Evolutionary conservation across 2,888 invertebrate species (phyloP), one percentile per base, ranked within the genome.

Genomic region (Coecobrya sp.): DNA sequence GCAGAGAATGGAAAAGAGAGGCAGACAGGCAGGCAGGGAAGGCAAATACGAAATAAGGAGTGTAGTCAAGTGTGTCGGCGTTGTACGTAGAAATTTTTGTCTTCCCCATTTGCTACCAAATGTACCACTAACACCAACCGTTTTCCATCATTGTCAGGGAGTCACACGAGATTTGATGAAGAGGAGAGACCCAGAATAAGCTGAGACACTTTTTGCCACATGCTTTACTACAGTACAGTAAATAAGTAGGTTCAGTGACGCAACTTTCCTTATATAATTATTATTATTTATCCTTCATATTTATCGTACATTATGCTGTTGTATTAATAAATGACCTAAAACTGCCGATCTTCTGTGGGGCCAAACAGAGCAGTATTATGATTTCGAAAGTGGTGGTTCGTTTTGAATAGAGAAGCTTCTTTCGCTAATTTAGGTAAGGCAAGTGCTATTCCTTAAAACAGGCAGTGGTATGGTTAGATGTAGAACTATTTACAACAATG

Each of bases 291-390:
- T 36, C 36, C 36, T 36, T 7, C 36, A 36, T 36, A 36, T 36
- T 36, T 36, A 36, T 36, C 36, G 36, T 7, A 36, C 7, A 36
- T 7, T 49, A 16, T 68, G 85, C 27, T 16, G 36, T 45, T 68
- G 13, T 68, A 13, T 36, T 55, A 73, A 73, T 65, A 42, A 45
- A 65, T 70, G 70, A 45, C 86, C 70, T 30, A 30, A 45, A 85
- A 85, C 65, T 86, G 70, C 36, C 86, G n/a, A 49, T 86, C 70
- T 86, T 52, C 30, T 27, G 30, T 86, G 73, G 65, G 65, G 27
- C 4, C 25, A 27, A 3, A 65, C 7, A 65, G 13, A 27, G 13
- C 59, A 62, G 22, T 19, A n/a, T 22, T 7, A 19, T 19, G 59
- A 0, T 62, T 8, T 7, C 19, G 59, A 10, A 62, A 3, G 8